phyloP scores from a whole-genome alignment of 2,113 vertebrate genomes.

The Anseranas semipalmata region DNA sequence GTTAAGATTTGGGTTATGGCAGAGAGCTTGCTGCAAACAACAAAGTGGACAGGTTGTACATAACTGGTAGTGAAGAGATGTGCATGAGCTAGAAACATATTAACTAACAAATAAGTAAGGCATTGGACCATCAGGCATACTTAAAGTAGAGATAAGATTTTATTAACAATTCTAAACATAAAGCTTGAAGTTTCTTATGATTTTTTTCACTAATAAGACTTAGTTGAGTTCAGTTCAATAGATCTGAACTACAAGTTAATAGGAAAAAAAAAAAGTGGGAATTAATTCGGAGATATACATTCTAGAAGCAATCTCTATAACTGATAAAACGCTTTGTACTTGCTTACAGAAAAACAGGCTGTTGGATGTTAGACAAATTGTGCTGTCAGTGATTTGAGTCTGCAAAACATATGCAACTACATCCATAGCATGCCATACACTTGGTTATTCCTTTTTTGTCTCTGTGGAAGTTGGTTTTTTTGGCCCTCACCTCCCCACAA shows the following conservation, averaged over 20 bases:
- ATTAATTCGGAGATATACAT: background rate
- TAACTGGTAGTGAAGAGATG: background rate
- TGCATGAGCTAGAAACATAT: background rate
- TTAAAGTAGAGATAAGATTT: background rate
- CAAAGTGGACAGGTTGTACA: background rate
- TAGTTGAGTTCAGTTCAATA: background rate
- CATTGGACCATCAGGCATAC: background rate
- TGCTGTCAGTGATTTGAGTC: background rate
- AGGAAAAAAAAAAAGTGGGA: background rate
- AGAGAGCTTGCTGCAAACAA: background rate
- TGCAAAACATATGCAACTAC: background rate
- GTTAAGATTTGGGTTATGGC: background rate
- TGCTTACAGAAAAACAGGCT: background rate
- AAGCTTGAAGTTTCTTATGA: background rate
- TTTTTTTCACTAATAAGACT: background rate
- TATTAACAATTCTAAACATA: background rate
- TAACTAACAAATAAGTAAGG: background rate
- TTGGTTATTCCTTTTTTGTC: background rate
- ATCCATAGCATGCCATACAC: background rate
- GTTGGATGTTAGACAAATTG: background rate
- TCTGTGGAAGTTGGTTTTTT: background rate
- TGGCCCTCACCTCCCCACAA: background rate
- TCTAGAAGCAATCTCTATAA: background rate
- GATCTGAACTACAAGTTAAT: background rate
- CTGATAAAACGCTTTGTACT: background rate